These are phyloP conservation scores for Dolichopus griseipennis DNA, from an alignment of 2,888 invertebrate species.

Conservation along the genomic window DNA sequence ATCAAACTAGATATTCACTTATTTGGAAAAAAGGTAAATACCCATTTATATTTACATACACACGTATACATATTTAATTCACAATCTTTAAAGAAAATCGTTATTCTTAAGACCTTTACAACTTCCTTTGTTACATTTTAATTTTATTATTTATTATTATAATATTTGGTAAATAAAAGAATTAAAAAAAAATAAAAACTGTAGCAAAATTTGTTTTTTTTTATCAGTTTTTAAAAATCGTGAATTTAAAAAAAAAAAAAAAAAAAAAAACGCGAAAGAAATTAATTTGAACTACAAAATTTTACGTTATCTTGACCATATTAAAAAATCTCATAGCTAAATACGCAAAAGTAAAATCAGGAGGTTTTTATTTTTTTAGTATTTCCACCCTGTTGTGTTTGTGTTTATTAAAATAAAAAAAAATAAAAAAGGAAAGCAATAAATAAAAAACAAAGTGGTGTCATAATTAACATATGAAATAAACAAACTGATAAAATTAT, in stretches of 20 bases:
- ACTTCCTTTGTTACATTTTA: neutral
- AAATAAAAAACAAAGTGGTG: too few relatives aligned
- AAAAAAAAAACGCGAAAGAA: too few relatives aligned
- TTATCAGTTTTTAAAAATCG: neutral
- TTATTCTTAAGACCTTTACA: constrained; percentile 6
- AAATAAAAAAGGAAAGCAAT: too few relatives aligned
- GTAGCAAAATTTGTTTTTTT: neutral
- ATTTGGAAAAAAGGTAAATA: neutral
- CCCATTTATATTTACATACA: neutral
- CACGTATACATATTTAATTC: neutral
- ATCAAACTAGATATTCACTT: constrained; percentile 4
- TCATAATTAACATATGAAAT: too few relatives aligned
- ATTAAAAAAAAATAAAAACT: too few relatives aligned
- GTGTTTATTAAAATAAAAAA: too few relatives aligned
- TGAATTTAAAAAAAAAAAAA: neutral
- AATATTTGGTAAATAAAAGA: too few relatives aligned
- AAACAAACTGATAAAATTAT: too few relatives aligned
- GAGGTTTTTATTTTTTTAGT: too few relatives aligned
- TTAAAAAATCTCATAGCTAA: neutral
- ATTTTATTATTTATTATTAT: too few relatives aligned
- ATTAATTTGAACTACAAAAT: neutral
- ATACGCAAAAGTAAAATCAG: too few relatives aligned
- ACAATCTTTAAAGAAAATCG: neutral
- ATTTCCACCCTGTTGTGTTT: too few relatives aligned
- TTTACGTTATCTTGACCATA: neutral